Evolutionary conservation across 1,140 invertebrate species (phyloP), one percentile per base, ranked within the genome.

Genomic region (Cecropterus lyciades): DNA sequence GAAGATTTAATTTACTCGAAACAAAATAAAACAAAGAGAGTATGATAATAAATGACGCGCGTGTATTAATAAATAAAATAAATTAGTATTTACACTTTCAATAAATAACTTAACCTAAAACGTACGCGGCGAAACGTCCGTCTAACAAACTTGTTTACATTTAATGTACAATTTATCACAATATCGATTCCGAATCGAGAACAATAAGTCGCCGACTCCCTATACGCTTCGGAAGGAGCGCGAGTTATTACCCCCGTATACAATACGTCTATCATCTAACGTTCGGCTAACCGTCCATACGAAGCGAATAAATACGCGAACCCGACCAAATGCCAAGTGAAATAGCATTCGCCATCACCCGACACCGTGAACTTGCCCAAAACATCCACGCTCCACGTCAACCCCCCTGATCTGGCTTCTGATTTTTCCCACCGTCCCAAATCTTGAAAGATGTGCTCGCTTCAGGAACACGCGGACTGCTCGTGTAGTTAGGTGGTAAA

Each of bases 161-260:
- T 63, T 46, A 49, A 62, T 52, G 30, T 65, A 59, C 48, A 66
- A 45, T 56, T 56, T 80, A 83, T 85, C 77, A 83, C 79, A 83
- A 77, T 14, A 69, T 70, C 57, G 69, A 73, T 62, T 57, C 60
- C 57, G 30, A 64, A 40, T 67, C 49, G 80, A 80, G 81, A 83
- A 87, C 80, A 89, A 91, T 89, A 89, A 91, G 84, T 91, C 85
- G 77, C 82, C 48, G 57, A 67, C 85, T 84, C 84, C 81, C 79
- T 80, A 65, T 65, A 30, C 51, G 33, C 55, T 42, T 59, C 15
- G 40, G 72, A 79, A 77, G 79, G 79, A 84, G 82, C 68, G 82
- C 70, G 85, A 89, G 89, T 85, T 88, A 91, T 91, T 91, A 88
- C 82, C 73, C 78, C 77, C 68, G 67, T 55, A 70, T 69, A 87